These are phyloP conservation scores for Carassius carassius DNA, from an alignment of 2,113 vertebrate genomes.

Conservation along the genomic window DNA sequence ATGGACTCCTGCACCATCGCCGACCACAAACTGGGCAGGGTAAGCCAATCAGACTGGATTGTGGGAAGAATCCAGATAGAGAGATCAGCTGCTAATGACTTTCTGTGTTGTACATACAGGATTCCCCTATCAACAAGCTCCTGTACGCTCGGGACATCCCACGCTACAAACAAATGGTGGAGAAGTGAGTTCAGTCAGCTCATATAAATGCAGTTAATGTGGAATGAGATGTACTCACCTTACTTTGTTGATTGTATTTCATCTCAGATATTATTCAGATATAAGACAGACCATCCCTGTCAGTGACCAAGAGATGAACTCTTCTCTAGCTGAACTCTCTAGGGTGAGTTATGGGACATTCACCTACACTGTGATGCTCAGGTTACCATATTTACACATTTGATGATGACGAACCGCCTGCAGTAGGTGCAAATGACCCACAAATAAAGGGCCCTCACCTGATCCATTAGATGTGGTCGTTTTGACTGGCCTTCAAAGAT, in stretches of 20 bases:
- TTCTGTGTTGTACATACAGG: slow-evolving; percentile 58
- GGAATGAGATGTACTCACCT: not conserved
- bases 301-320: slow-evolving; percentile 99
- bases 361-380: not conserved
- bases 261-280: slow-evolving; percentile 88
- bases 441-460: too few species aligned
- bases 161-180: slow-evolving; percentile 81
- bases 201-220: slow-evolving; percentile 41
- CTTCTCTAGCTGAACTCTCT: slow-evolving; percentile 91
- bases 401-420: too few species aligned
- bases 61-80: not conserved
- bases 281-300: slow-evolving; percentile 92
- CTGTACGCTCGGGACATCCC: slow-evolving; percentile 79
- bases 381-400: not conserved
- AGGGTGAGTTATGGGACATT: slow-evolving; percentile 75
- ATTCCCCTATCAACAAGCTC: slow-evolving; percentile 80
- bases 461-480: too few species aligned
- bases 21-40: too few species aligned
- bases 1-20: too few species aligned
- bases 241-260: not conserved
- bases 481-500: too few species aligned
- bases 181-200: slow-evolving; percentile 70
- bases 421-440: too few species aligned
- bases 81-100: not conserved
- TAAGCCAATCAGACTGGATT: slow-evolving; percentile 43